Base-by-base conservation (phyloP, 1,140 invertebrate genomes). In the Archivesica marissinica region DNA sequence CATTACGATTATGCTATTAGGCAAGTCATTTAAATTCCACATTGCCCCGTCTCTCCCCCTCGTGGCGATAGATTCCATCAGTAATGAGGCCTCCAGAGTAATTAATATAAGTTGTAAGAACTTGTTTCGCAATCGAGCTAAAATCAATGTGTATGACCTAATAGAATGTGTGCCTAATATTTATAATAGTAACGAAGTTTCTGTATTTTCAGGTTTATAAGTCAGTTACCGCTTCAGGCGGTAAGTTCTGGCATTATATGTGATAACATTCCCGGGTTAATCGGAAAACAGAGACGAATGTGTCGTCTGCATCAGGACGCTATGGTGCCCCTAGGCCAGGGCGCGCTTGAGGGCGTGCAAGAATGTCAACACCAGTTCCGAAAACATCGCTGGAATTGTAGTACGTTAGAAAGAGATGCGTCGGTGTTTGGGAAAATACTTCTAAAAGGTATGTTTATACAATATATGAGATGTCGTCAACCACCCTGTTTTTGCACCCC, bases 301-400 rank as follows among this genome's bases (percentile, higher is more conserved):
- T 95, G 95, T 89, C 93, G 95, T 86, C 89, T 91, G 28, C 93
- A 95, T 90, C 95, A 94, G 17, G 94, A 95, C 87, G 94, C 95
- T 44, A 95, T 95, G 89, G 90, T 93, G 17, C 93, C 93, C 20
- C 93, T 95, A 25, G 93, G 94, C 4, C 92, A 95, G 44, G 95
- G 95, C 28, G 94, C 95, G 0, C 89, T 93, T 25, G 89, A 94
- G 44, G 95, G 95, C 0, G 94, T 95, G 39, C 89, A 93, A 41
- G 95, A 96, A 83, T 96, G 95, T 85, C 95, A 95, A 88, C 91
- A 93, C 74, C 95, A 95, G 88, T 96, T 96, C 89, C 88, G 93
- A 7, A 91, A 95, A 87, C 95, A 96, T 87, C 91, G 95, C 38
- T 96, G 95, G 95, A 96, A 96, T 91, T 96, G 95, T 85, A 91